A percentile compares a stretch with the other conserved stretches of the same genome.
phyloP scores from a whole-genome alignment of 53 echinoderm and acorn worm species.

The Glandiceps talaboti region DNA sequence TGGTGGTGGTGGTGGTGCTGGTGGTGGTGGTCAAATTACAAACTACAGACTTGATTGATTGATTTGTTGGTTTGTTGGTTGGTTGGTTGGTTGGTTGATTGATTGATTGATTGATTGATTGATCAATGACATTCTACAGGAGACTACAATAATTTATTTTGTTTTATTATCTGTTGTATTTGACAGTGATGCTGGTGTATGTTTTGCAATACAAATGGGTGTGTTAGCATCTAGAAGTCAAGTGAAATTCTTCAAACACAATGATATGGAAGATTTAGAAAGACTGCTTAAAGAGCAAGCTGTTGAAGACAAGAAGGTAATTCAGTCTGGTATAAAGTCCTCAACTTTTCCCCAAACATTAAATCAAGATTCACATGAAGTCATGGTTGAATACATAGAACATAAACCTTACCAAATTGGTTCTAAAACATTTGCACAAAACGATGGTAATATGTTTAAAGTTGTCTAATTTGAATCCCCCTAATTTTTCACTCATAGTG shows the following conservation, averaged over 20 bases:
- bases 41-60: neutral
- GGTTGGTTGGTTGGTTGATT: too few relatives aligned
- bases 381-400: too few relatives aligned
- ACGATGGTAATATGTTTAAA: too few relatives aligned
- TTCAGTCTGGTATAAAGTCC: neutral
- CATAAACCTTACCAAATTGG: too few relatives aligned
- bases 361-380: too few relatives aligned
- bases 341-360: neutral
- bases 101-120: too few relatives aligned
- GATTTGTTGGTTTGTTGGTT: too few relatives aligned
- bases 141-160: neutral
- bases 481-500: too few relatives aligned
- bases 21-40: neutral
- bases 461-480: too few relatives aligned
- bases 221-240: constrained; percentile 85
- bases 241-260: constrained; percentile 95
- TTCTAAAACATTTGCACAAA: too few relatives aligned
- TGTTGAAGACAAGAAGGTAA: constrained; percentile 75
- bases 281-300: constrained; percentile 67
- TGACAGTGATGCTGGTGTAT: constrained; percentile 81
- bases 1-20: neutral
- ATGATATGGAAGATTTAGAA: constrained; percentile 89
- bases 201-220: constrained; percentile 95
- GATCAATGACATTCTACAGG: too few relatives aligned
- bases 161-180: too few relatives aligned